Base-by-base conservation (phyloP, 64 coral and sea anemone genomes). In the Hydrozoanthus tunicans region DNA sequence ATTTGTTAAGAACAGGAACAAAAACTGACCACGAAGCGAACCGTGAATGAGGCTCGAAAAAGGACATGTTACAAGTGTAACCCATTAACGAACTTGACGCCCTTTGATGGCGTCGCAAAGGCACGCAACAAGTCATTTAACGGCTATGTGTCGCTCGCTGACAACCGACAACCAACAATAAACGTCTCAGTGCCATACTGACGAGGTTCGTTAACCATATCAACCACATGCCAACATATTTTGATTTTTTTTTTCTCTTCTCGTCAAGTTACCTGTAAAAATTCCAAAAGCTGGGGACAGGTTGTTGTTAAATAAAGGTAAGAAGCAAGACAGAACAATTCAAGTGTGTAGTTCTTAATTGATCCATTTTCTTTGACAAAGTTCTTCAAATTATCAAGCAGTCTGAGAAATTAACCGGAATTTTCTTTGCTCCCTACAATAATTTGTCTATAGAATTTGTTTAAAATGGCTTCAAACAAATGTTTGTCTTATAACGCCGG, bases 281-380 rank as follows among this genome's bases (percentile, higher is more conserved):
- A 73, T 27, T 32, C 14, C 13, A 71, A 53, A 70, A 86, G 53
- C 23, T 13, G 53, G 0, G 13, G 23, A 60, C 84, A 74, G 84
- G 84, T 82, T 74, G 56, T 88, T 85, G 69, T 88, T 88, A 73
- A 88, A 88, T 70, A 88, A 88, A 88, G 55, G n/a, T 9, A 61
- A 75, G 65, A 43, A 60, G 5, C 10, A 17, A 6, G 51, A 14
- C 61, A 52, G 25, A 67, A 72, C 65, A 72, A 86, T 59, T 43
- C 54, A 73, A 61, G 83, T 59, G 83, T 25, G 53, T 73, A 32
- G 55, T 72, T 59, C 7, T 15, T n/a, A 73, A 73, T 27, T 88
- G 84, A 72, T 58, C 17, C 56, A 43, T 32, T 72, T 88, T 55
- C 51, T 58, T 88, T 55, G 69, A 3, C 15, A 73, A 75, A 74